Conservation (phyloP, 2,888 invertebrate species). For the Lagria hirta region DNA sequence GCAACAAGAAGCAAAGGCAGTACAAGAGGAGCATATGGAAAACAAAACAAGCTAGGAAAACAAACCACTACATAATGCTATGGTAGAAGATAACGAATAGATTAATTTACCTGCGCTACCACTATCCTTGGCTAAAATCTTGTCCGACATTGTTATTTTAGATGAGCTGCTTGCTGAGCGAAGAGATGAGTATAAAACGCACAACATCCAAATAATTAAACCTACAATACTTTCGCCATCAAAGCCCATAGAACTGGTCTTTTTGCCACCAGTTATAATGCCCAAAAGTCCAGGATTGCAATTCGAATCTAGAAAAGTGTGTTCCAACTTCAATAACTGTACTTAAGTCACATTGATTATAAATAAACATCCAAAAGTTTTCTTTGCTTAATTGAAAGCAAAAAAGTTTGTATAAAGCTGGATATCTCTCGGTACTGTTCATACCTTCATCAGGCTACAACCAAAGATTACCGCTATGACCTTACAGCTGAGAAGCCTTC, state of each 20-base stretch:
- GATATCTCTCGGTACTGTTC: too few relatives aligned
- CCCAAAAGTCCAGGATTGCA: conserved; percentile 77
- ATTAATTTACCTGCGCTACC: conserved; percentile 61
- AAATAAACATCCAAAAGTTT: too few relatives aligned
- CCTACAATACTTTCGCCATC: conserved; percentile 92
- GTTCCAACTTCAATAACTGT: too few relatives aligned
- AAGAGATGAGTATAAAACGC: conserved; percentile 94
- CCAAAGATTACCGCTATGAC: too few relatives aligned
- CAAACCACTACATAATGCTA: conserved; percentile 44
- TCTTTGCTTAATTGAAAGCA: too few relatives aligned
- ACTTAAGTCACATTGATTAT: too few relatives aligned
- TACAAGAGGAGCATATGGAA: conserved; percentile 12
- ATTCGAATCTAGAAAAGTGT: conserved; percentile 59
- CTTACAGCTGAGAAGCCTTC: too few relatives aligned
- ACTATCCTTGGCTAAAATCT: conserved; percentile 73
- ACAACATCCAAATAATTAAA: conserved; percentile 89
- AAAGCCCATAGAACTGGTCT: conserved; percentile 60
- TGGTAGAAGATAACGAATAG: conserved; percentile 28
- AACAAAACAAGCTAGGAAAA: conserved; percentile 21
- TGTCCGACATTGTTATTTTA: conserved; percentile 85
- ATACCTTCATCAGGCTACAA: too few relatives aligned
- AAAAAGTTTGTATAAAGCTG: too few relatives aligned
- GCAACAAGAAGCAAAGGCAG: neutral
- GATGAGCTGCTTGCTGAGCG: conserved; percentile 93
- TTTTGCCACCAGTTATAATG: conserved; percentile 46